Base-by-base conservation (phyloP, 2,113 vertebrate species). In the Rallus limicola region DNA sequence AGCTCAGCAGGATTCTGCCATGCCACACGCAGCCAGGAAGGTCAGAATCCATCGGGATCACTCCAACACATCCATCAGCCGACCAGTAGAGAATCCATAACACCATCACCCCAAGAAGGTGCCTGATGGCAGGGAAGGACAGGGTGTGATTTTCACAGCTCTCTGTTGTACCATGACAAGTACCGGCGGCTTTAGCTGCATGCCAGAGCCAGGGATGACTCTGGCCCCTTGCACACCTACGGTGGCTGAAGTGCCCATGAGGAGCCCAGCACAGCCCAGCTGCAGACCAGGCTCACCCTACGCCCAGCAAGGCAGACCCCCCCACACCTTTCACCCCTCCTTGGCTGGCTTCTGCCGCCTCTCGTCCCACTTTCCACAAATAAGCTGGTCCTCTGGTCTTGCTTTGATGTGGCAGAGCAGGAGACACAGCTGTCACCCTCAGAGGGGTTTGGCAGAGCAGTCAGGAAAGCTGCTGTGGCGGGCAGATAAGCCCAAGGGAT, bases 181-280 rank as follows among this genome's bases (percentile, higher is more conserved):
- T 28, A 16, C 18, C 28, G 9, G 55, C 38, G 68, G 56, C 48
- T 62, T 55, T 14, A 69, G 46, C n/a, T 17, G 55, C 3, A 2
- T 55, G 63, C 16, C 19, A 46, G 64, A 69, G 36, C 36, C 64
- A 13, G 31, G 52, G 14, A 2, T 13, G 16, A 31, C 50, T 75
- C 26, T n/a, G 67, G 34, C 78, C 28, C 28, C 87, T 48, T 33
- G 29, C 82, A 50, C 1, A 4, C 62, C 71, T 15, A 12, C 1
- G 1, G 62, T 38, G 3, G 0, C 36, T 5, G 1, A 23, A 23
- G 36, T 1, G 5, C 31, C 13, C 6, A 16, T 0, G 1, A 19
- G 58, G 26, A 46, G 38, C 36, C 33, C 48, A 20, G 33, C 5
- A 0, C 1, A 2, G 23, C 38, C 53, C 1, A 1, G 36, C 3